Percentiles rank a stretch among this genome's conserved stretches.
phyloP scores from a whole-genome alignment of 23 tunicate genomes.

The Clavelina lepadiformis region DNA sequence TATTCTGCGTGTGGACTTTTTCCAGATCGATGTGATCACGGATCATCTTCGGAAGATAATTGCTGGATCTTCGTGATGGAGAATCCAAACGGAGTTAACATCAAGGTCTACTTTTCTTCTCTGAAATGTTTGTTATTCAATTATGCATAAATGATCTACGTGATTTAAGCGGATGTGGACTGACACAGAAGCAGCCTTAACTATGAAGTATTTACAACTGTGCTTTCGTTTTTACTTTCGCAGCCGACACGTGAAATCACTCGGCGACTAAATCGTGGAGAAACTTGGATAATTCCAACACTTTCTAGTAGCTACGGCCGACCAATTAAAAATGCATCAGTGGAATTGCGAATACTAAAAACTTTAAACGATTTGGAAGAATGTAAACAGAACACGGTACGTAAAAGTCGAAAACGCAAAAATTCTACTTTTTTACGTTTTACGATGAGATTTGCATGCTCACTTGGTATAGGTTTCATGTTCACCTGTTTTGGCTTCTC shows the following conservation, averaged over 20 bases:
- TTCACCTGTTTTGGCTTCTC: slow-evolving; percentile 5
- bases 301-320: slow-evolving; percentile 36
- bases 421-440: too few relatives aligned
- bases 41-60: too few relatives aligned
- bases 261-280: slow-evolving; percentile 28
- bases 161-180: neutral
- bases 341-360: slow-evolving; percentile 1
- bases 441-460: neutral
- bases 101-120: neutral
- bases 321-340: slow-evolving; percentile 27
- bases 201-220: neutral
- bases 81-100: too few relatives aligned
- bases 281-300: slow-evolving; percentile 12
- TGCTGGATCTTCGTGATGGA: too few relatives aligned
- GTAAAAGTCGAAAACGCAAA: too few relatives aligned
- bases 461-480: too few relatives aligned
- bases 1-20: too few relatives aligned
- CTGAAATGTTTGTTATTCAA: neutral
- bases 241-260: slow-evolving; percentile 11
- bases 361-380: too few relatives aligned
- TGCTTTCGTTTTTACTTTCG: neutral
- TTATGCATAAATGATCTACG: neutral
- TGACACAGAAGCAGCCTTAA: too few relatives aligned
- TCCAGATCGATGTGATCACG: too few relatives aligned
- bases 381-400: too few relatives aligned